Base-by-base conservation (phyloP, 2,888 invertebrate species). In the Carterocephalus palaemon region DNA sequence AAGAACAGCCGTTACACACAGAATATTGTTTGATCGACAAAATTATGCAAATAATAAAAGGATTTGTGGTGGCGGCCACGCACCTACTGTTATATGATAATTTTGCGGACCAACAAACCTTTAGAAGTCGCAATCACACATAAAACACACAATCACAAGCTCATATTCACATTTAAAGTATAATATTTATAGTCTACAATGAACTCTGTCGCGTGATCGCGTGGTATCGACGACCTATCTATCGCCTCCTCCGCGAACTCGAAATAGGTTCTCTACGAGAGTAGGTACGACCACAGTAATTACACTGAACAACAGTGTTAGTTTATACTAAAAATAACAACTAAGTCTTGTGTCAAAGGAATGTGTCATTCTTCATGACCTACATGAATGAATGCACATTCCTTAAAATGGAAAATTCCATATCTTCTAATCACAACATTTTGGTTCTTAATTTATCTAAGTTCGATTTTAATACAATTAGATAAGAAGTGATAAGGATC, bases 41-140 rank as follows among this genome's bases (percentile, higher is more conserved):
- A 33, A 59, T 49, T 57, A 60, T 51, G 10, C 56, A 56, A 61
- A 54, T 47, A 57, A 56, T 63, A 46, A 69, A 70, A 68, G 65
- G 69, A 62, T 67, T 77, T 70, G 75, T 78, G 75, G 70, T 86
- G 83, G 85, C 85, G 84, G 85, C 75, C 82, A 80, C 80, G 67
- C 67, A 73, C 67, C 64, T 60, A 59, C 51, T 52, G 48, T 48
- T 62, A 54, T 53, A 60, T 52, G 60, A 61, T 81, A 77, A 70
- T 62, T 67, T 64, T 72, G 62, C 57, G 50, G 39, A 54, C 37
- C 40, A 49, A 55, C 43, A 36, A 22, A 19, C 22, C 19, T 56
- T 53, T 58, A 50, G 57, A 42, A 2, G 4, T 15, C 29, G 6
- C 10, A 31, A 9, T 49, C 42, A 51, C 26, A 51, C 22, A 33